A percentile compares a stretch with the other conserved stretches of the same genome.
phyloP scores from a whole-genome alignment of 2,113 vertebrate species.

The Stigmatopora nigra region DNA sequence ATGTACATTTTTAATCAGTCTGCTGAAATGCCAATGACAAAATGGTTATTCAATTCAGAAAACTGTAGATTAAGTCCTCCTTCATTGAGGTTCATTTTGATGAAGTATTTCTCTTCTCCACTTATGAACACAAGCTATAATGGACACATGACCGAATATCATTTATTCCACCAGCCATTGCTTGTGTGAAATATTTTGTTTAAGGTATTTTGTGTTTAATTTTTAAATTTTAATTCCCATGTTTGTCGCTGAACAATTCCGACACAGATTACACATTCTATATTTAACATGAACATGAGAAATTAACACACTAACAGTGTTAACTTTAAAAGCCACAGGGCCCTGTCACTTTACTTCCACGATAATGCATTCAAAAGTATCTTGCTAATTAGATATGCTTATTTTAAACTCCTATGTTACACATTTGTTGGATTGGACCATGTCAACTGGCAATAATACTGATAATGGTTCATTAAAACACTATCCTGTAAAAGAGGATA shows the following conservation, averaged over 20 bases:
- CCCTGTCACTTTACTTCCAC: constrained; percentile 26
- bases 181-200: neutral
- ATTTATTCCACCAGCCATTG: neutral
- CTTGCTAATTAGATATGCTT: constrained; percentile 52
- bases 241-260: neutral
- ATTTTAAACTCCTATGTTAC: constrained; percentile 42
- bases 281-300: no score
- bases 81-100: constrained; percentile 36
- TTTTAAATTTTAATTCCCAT: neutral
- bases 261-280: no score
- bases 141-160: neutral
- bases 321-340: constrained; percentile 21
- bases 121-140: neutral
- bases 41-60: constrained; percentile 37
- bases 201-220: neutral
- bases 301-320: constrained; percentile 7
- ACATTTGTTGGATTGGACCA: constrained; percentile 35
- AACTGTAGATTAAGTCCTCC: constrained; percentile 44
- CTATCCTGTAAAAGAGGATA: constrained; percentile 39
- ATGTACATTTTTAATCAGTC: no score
- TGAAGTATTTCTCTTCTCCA: neutral
- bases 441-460: constrained; percentile 51
- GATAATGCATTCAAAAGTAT: constrained; percentile 37
- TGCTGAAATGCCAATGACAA: constrained; percentile 48
- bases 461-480: constrained; percentile 53